Evolutionary conservation across 1,140 invertebrate genomes (phyloP), one percentile per base, ranked within the genome.

Genomic region (Chionoecetes opilio): DNA sequence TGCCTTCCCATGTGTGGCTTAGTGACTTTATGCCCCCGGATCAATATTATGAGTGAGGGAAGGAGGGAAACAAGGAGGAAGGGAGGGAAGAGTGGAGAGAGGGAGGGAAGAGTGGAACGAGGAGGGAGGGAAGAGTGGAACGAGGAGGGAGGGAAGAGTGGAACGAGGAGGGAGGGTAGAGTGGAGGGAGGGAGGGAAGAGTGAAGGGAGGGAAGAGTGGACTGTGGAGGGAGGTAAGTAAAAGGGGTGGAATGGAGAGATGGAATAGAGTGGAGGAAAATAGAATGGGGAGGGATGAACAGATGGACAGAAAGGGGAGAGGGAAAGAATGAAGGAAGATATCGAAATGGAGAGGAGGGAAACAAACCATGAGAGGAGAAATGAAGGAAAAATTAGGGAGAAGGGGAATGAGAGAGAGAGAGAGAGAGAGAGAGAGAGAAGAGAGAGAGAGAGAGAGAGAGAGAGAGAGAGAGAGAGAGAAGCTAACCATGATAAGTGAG

Each of bases 391-490:
- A n/a, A 75, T 8, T 8, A 26, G 32, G 32, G n/a, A 32, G 85
- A 35, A 38, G 34, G 32, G 37, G 85, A 26, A 87, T 35, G 21
- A 26, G 53, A 63, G 11, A 35, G 32, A 29, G 32, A 3, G 32
- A 35, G 17, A 37, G 31, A 37, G 35, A 29, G 26, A 21, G 34
- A 87, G 34, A 34, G 17, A 21, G 86, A 35, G n/a, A 11, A 21
- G 86, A 35, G 86, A 37, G 9, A 37, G 86, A 35, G 86, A 37
- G 34, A 21, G 32, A 29, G 86, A 35, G 41, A 35, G 34, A 35
- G 86, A 35, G 34, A 35, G 86, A 35, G 86, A 35, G 86, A 35
- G 86, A 35, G 31, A 35, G 34, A 88, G 86, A 88, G 86, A 46
- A 35, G n/a, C n/a, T n/a, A n/a, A n/a, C n/a, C n/a, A n/a, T n/a